Conservation (phyloP, 92 coral and sea anemone genomes). For the Diadumene lineata region DNA sequence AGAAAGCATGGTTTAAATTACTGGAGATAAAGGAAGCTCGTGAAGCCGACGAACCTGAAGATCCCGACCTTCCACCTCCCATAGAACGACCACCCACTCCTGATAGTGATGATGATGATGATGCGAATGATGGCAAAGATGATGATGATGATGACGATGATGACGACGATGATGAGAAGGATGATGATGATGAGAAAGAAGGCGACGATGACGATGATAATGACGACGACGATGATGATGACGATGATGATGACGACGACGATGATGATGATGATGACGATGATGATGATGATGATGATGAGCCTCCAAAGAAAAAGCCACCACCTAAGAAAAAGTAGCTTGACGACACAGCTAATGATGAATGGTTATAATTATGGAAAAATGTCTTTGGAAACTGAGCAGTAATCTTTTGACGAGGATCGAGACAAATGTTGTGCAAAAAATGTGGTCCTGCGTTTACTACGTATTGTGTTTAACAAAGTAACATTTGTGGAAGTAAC, state of each 20-base stretch:
- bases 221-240: constrained; percentile 61
- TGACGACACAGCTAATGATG: not conserved
- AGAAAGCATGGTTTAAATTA: constrained; percentile 78
- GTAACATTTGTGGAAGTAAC: too few species aligned
- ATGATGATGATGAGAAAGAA: constrained; percentile 69
- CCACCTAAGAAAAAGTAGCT: constrained; percentile 12
- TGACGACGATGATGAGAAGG: constrained; percentile 73
- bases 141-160: constrained; percentile 73
- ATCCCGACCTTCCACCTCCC: constrained; percentile 33
- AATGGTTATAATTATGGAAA: not conserved
- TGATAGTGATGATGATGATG: constrained; percentile 62
- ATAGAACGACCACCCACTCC: constrained; percentile 41
- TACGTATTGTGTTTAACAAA: too few species aligned
- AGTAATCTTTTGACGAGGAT: too few species aligned
- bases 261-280: constrained; percentile 76
- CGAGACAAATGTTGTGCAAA: too few species aligned
- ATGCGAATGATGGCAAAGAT: constrained; percentile 65
- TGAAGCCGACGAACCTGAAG: constrained; percentile 66
- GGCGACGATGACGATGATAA: constrained; percentile 74
- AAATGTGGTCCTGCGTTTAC: too few species aligned
- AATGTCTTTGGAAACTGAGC: not conserved
- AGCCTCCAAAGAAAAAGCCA: constrained; percentile 16
- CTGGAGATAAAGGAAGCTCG: constrained; percentile 66
- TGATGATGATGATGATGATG: constrained; percentile 39
- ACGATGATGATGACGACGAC: constrained; percentile 63